A percentile compares a stretch with the other conserved stretches of the same genome.
Evolutionary conservation across 2,797 vertebrate species (phyloP).

Genomic region (Sebastiscus albofasciatus): DNA sequence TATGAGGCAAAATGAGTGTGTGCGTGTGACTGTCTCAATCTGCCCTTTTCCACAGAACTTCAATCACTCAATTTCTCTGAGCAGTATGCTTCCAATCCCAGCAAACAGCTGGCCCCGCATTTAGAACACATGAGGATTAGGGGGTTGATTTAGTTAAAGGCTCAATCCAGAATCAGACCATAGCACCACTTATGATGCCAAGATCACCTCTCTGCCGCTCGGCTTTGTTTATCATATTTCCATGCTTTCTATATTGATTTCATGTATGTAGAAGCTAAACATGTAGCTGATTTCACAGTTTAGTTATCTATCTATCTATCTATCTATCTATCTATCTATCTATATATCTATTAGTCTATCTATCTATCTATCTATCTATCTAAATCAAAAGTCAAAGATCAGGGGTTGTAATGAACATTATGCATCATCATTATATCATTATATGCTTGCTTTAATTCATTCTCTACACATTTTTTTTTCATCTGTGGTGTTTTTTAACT

Average conservation of each 20-base stretch:
- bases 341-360: neutral
- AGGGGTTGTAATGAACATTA: neutral
- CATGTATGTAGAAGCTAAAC: neutral
- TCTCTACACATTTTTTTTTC: neutral
- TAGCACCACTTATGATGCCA: conserved; percentile 72
- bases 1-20: conserved; percentile 35
- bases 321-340: neutral
- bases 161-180: conserved; percentile 78
- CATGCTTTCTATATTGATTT: conserved; percentile 10
- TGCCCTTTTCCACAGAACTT: conserved; percentile 66
- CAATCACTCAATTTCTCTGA: conserved; percentile 78
- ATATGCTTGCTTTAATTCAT: conserved; percentile 4
- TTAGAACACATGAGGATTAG: conserved; percentile 83
- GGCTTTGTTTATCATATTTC: conserved; percentile 38
- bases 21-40: conserved; percentile 66
- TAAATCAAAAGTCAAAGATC: neutral
- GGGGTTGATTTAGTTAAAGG: conserved; percentile 82
- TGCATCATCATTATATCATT: neutral
- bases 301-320: neutral
- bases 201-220: conserved; percentile 50
- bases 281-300: neutral
- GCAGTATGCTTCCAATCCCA: conserved; percentile 85
- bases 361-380: neutral
- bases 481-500: conserved; percentile 47
- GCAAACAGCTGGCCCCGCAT: conserved; percentile 81